Evolutionary conservation across 2,113 vertebrate genomes (phyloP).

Genomic region (Callocephalon fimbriatum): DNA sequence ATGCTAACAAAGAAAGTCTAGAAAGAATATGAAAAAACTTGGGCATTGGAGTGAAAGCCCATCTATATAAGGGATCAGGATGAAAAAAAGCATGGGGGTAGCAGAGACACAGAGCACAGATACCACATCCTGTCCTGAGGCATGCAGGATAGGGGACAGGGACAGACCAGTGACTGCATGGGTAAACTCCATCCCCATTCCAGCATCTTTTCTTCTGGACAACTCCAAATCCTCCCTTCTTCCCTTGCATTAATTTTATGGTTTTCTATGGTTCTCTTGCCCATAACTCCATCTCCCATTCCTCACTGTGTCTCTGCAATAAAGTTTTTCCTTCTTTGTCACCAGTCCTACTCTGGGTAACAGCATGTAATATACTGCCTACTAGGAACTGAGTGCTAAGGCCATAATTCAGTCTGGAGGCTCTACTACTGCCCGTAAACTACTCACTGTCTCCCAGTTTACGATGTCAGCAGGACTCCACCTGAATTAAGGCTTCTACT

Average conservation of each 20-base stretch:
- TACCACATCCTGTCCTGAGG: neutral
- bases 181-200: neutral
- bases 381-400: neutral
- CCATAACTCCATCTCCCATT: neutral
- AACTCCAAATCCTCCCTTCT: neutral
- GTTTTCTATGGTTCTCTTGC: neutral
- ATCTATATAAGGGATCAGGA: neutral
- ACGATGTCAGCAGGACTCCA: constrained; percentile 57
- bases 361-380: constrained; percentile 29
- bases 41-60: neutral
- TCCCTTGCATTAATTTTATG: neutral
- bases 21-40: neutral
- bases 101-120: neutral
- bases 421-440: constrained; percentile 56
- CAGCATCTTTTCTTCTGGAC: neutral
- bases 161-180: accelerated
- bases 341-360: neutral
- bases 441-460: constrained; percentile 46
- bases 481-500: constrained; percentile 53
- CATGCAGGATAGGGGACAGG: neutral
- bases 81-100: neutral
- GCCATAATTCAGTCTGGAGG: constrained; percentile 41
- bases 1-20: neutral
- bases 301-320: neutral
- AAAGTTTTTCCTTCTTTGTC: constrained; percentile 34